Evolutionary conservation across 2,797 vertebrate genomes (phyloP), one percentile per base, ranked within the genome.

Genomic region (Rhincodon typus): DNA sequence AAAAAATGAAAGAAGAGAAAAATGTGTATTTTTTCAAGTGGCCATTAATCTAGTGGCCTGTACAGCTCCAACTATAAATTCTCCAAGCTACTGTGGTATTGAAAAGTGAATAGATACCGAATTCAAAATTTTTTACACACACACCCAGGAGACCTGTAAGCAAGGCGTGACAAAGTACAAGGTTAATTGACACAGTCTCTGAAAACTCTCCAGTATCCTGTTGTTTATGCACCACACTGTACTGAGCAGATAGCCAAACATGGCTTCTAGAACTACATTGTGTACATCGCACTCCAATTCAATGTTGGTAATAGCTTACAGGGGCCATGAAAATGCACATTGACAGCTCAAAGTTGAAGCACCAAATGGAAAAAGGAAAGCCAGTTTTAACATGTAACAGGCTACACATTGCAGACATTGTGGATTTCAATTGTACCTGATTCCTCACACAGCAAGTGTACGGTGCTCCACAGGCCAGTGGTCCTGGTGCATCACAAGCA

Each of bases 381-480:
- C 53, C 15, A 34, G 3, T n/a, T 34, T 38, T 23, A 69, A 69
- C 66, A 3, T 27, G n/a, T 2, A 17, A n/a, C 21, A 0, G 57
- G 17, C 4, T 17, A n/a, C 34, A 67, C 19, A 67, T 12, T 66
- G 5, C 7, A 21, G 6, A 19, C 23, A 19, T 62, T 67, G n/a
- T 69, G 7, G n/a, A 3, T 42, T 10, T 38, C 3, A 34, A 5
- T 30, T 96, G 96, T 88, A 97, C 97, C 97, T 96, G 95, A 21
- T 96, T 96, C n/a, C 96, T 3, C 87, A 96, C 82, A 70, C 98
- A 99, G 96, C 98, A 99, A 0, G 98, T 98, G 77, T 99, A 98
- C 23, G 98, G 98, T 96, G 99, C 98, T 0, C 98, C 98, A 0
- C 98, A 99, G 0, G 98, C 98, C 91, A 98, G 97, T 0, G 98